phyloP scores from a whole-genome alignment of 2,113 vertebrate species.

The Laterallus jamaicensis region DNA sequence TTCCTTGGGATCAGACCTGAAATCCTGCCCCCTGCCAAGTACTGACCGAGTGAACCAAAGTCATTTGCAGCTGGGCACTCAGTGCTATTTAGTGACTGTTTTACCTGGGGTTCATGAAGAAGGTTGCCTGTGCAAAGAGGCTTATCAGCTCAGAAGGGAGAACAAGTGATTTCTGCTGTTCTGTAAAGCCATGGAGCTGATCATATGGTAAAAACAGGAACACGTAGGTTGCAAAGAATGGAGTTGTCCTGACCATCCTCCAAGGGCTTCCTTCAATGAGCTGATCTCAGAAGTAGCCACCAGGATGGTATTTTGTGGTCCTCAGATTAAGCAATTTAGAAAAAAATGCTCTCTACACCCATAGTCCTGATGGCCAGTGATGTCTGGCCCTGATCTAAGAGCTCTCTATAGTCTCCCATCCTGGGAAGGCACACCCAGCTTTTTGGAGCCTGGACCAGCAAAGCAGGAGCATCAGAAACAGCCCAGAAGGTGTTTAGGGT shows the following conservation, averaged over 20 bases:
- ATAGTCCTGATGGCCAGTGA: neutral
- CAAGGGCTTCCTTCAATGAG: neutral
- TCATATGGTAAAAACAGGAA: neutral
- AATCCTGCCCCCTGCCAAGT: neutral
- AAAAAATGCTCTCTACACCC: neutral
- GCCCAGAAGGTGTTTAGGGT: neutral
- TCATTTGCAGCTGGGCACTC: neutral
- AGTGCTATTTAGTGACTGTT: neutral
- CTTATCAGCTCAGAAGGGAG: neutral
- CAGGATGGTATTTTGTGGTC: neutral
- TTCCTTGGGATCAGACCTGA: neutral
- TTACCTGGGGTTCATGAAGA: neutral
- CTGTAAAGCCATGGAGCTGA: neutral
- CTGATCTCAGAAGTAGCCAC: neutral
- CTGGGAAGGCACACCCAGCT: neutral
- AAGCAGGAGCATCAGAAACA: neutral
- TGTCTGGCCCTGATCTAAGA: neutral
- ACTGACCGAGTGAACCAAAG: neutral
- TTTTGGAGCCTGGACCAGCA: neutral
- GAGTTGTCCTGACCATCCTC: neutral
- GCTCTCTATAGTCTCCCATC: neutral
- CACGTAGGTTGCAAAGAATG: rapidly evolving
- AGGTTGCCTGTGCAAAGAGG: neutral
- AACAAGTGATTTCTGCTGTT: neutral
- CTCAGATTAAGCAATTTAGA: neutral